Evolutionary conservation across 1,140 invertebrate genomes (phyloP).

Genomic region (Nilaparvata lugens): DNA sequence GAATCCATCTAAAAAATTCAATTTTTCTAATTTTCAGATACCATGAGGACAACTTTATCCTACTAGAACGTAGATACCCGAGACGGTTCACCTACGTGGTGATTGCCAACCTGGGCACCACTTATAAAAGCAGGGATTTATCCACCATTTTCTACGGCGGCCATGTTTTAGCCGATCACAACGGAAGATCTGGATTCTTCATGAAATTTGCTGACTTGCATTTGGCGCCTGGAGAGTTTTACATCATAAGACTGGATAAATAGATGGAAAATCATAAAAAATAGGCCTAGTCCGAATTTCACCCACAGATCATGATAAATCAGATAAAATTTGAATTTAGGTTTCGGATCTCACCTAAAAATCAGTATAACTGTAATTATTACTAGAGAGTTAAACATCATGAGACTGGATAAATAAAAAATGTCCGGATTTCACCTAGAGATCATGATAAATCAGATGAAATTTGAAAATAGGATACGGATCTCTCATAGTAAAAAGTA

Average conservation of each 20-base stretch:
- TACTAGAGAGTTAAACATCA: too few relatives aligned
- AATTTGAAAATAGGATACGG: too few relatives aligned
- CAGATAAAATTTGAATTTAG: too few relatives aligned
- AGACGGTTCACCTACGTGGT: slow-evolving; percentile 61
- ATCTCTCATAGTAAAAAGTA: too few relatives aligned
- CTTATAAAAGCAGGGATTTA: slow-evolving; percentile 51
- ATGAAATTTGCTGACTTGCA: slow-evolving; percentile 56
- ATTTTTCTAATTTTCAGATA: slow-evolving; percentile 32
- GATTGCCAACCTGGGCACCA: slow-evolving; percentile 54
- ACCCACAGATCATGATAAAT: too few relatives aligned
- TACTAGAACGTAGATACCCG: slow-evolving; percentile 66
- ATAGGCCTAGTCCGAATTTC: too few relatives aligned
- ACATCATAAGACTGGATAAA: slow-evolving; percentile 58
- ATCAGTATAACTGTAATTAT: too few relatives aligned
- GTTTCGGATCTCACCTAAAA: too few relatives aligned
- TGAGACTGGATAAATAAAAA: too few relatives aligned
- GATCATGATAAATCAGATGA: too few relatives aligned
- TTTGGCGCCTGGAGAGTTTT: slow-evolving; percentile 48
- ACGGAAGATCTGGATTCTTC: slow-evolving; percentile 37
- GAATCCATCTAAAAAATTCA: too few relatives aligned
- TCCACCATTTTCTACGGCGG: slow-evolving; percentile 66
- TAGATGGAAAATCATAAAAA: slow-evolving; percentile 2
- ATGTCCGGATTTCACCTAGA: too few relatives aligned
- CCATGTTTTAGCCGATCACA: slow-evolving; percentile 46
- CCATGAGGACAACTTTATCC: slow-evolving; percentile 49